phyloP scores from a whole-genome alignment of 2,888 invertebrate species.

The Ormia ochracea region DNA sequence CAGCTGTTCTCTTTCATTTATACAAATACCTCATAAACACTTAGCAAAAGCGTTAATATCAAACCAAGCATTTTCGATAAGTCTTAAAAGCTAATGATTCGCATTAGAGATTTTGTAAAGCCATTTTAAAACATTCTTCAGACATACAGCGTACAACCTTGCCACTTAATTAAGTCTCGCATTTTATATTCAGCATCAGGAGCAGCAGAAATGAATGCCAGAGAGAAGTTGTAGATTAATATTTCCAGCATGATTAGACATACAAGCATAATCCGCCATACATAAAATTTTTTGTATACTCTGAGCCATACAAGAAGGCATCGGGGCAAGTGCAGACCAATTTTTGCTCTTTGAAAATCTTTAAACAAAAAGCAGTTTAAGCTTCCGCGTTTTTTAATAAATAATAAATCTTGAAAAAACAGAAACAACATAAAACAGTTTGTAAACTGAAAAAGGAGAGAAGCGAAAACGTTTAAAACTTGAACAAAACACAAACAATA shows the following conservation, averaged over 20 bases:
- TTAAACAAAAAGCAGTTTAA: neutral
- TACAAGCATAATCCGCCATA: neutral
- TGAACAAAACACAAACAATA: neutral
- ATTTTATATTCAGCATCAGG: too few relatives aligned
- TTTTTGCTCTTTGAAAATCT: slow-evolving; percentile 16
- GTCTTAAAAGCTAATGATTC: too few relatives aligned
- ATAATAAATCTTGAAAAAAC: slow-evolving; percentile 50
- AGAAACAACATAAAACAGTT: slow-evolving; percentile 4
- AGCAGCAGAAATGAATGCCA: neutral
- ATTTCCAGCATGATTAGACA: slow-evolving; percentile 32
- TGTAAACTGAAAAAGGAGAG: neutral
- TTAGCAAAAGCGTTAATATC: too few relatives aligned
- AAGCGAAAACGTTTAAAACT: neutral
- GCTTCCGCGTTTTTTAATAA: slow-evolving; percentile 61
- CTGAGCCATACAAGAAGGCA: neutral
- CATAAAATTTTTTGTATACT: neutral
- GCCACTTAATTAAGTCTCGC: too few relatives aligned
- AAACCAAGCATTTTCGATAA: too few relatives aligned
- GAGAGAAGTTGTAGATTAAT: slow-evolving; percentile 28
- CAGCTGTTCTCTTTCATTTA: too few relatives aligned
- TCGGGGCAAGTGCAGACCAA: neutral
- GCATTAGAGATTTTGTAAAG: too few relatives aligned
- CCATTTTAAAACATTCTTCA: too few relatives aligned
- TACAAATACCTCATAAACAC: too few relatives aligned
- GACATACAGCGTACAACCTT: too few relatives aligned